Conservation (phyloP, 2,888 invertebrate genomes). For the Conistra vaccinii region DNA sequence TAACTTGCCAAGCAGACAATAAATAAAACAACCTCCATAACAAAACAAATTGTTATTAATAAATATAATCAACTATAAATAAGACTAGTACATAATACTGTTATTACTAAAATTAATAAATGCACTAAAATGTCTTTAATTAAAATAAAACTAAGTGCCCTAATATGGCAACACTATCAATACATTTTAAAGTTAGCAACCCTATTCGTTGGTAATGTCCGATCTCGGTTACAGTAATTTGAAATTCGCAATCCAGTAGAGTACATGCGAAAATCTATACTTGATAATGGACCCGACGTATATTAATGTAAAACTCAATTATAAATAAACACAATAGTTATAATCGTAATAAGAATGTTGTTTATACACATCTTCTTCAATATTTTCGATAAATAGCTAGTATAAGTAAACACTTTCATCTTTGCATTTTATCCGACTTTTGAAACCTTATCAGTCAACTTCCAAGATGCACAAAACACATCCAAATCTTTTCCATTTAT, state of each 20-base stretch:
- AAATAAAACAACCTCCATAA: constrained; percentile 54
- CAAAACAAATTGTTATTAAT: constrained; percentile 72
- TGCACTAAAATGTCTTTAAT: constrained; percentile 67
- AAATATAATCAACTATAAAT: constrained; percentile 69
- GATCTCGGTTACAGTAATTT: not conserved
- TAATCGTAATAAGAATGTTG: not conserved
- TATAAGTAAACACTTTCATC: not conserved
- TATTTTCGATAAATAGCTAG: not conserved
- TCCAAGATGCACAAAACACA: not conserved
- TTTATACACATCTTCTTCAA: not conserved
- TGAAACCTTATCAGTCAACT: not conserved
- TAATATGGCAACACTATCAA: constrained; percentile 25
- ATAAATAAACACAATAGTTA: not conserved
- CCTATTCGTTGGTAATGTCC: not conserved
- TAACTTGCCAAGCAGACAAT: not conserved
- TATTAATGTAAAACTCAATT: not conserved
- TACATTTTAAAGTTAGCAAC: constrained; percentile 39
- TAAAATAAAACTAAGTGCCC: constrained; percentile 52
- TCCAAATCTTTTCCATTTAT: not conserved
- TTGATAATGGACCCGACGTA: not conserved
- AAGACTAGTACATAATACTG: constrained; percentile 78
- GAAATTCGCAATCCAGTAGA: not conserved
- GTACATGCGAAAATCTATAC: not conserved
- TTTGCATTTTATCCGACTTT: not conserved
- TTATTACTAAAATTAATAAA: constrained; percentile 70